Evolutionary conservation across 2,888 invertebrate genomes (phyloP), one percentile per base, ranked within the genome.

Genomic region (Andrena marginata): DNA sequence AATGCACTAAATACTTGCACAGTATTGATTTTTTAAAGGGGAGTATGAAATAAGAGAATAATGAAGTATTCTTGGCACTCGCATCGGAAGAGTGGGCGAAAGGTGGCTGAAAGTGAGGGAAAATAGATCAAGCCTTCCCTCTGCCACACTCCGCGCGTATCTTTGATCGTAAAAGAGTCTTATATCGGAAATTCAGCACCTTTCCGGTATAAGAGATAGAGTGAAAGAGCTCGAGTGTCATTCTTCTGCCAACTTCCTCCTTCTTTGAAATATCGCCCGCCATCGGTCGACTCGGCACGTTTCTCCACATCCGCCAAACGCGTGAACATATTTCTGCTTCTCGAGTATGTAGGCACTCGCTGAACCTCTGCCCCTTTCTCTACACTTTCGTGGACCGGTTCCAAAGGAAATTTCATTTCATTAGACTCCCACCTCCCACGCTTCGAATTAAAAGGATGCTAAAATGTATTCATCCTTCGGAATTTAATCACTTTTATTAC

Each of bases 201-300:
- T 87, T 76, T 63, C 71, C 63, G 80, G 83, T 78, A 62, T 60
- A 68, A 48, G 77, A 79, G 88, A 88, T 85, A 86, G 76, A 69
- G 62, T 67, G 79, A 73, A 78, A 33, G 68, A 65, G 59, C 76
- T 86, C 82, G 82, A 85, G 87, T 85, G 79, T 80, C 67, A 78
- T 63, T 77, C 81, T 85, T 71, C 75, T 77, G 74, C 70, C 82
- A 70, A 80, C 82, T 83, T 77, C 76, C 70, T 35, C 35, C 54
- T 68, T 75, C 63, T 77, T 65, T 75, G 51, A 60, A 70, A 87
- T 79, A 80, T 79, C 73, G 69, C 48, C 51, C 62, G 59, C 54
- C 76, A 84, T 77, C 83, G 67, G 71, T 85, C 77, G 90, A 91
- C 90, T 91, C 84, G 88, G 89, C 91, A 91, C 89, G 90, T 90